Base-by-base conservation (phyloP, 2,888 invertebrate genomes). In the Erynnis tages region DNA sequence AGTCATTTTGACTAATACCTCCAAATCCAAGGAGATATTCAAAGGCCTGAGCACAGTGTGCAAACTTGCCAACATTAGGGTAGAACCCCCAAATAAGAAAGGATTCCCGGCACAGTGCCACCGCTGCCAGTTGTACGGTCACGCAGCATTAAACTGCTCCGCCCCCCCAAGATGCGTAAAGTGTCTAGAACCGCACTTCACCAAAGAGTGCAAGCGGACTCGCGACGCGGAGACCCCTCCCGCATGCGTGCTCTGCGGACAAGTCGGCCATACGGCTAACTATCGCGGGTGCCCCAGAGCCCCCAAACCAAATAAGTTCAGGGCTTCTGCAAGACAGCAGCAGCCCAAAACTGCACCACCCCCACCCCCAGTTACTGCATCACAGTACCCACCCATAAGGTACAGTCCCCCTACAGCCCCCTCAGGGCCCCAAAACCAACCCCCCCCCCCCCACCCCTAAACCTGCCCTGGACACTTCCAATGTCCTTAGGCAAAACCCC, bases 101-200 rank as follows among this genome's bases (percentile, higher is more conserved):
- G 32, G 30, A 0, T 17, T 3, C 2, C 54, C 54, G 0, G 30
- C 30, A 0, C 47, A 54, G n/a, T 48, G 48, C n/a, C 43, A 30
- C 37, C 25, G 37, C 11, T 48, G 48, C 23, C 43, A 54, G 7
- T 8, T 43, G 0, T 54, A 54, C 17, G 54, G 47, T 8, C 47
- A 54, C 21, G 27, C 48, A 2, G 35, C 43, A 1, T 14, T 17
- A 0, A 43, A 47, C 23, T 48, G 30, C n/a, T 7, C 19, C 7
- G 41, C 43, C 29, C 32, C 27, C 0, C 50, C 54, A 2, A 40
- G 56, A 13, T 57, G 55, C 47, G 56, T 57, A 0, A 57, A 56
- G 23, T 55, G 52, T 43, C 34, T 54, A 1, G 56, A 44, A 0
- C 50, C 50, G 16, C 56, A 56, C 23, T 16, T 8, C 10, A 53